Evolutionary conservation across 2,888 invertebrate species (phyloP).

Genomic region (Rhopalosiphum nymphaeae): DNA sequence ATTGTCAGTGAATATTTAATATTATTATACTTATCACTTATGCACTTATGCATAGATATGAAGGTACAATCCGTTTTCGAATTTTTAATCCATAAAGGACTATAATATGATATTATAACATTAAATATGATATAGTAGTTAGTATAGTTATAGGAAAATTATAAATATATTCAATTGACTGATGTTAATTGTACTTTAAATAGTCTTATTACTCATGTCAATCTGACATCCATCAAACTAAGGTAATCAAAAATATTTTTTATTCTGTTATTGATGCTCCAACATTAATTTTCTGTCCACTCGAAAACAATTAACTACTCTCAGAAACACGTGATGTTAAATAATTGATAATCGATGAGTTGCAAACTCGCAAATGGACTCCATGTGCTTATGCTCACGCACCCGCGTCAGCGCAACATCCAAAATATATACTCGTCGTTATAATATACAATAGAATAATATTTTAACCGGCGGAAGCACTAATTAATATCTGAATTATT

Average conservation of each 20-base stretch:
- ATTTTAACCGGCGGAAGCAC: no score
- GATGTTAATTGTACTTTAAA: background rate
- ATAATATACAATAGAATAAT: no score
- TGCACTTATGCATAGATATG: no score
- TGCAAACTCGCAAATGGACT: background rate
- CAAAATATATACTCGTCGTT: background rate
- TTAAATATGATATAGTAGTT: background rate
- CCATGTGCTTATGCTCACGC: background rate
- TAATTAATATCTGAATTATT: no score
- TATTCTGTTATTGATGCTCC: background rate
- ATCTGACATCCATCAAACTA: background rate
- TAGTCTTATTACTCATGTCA: background rate
- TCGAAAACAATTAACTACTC: background rate
- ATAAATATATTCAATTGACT: background rate
- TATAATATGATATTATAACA: background rate
- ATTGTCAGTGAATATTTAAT: background rate
- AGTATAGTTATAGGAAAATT: background rate
- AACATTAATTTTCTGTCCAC: background rate
- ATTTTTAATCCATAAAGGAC: background rate
- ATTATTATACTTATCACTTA: background rate
- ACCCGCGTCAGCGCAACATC: background rate
- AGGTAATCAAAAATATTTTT: background rate
- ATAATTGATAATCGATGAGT: background rate
- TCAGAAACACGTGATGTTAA: background rate
- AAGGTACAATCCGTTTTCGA: background rate